Evolutionary conservation across 2,888 invertebrate species (phyloP).

Genomic region (Heliconius aoede): DNA sequence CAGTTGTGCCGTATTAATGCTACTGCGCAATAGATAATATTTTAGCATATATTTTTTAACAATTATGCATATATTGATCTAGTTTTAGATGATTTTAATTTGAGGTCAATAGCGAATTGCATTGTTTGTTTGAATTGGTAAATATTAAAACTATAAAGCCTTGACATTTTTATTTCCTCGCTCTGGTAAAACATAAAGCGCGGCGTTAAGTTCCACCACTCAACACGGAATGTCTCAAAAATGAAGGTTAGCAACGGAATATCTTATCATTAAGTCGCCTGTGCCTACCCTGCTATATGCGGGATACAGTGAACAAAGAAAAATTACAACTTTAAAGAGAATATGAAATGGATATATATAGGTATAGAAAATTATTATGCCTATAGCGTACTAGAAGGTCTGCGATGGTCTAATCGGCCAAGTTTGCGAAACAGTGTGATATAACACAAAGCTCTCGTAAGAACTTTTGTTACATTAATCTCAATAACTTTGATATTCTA

Average conservation of each 20-base stretch:
- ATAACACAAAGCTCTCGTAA: slow-evolving; percentile 9
- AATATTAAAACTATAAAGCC: no score
- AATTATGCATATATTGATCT: slow-evolving; percentile 19
- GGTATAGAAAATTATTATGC: neutral
- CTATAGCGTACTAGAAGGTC: neutral
- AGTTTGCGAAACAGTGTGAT: slow-evolving; percentile 23
- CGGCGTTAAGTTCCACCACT: neutral
- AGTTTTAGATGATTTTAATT: neutral
- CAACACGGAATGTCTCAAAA: neutral
- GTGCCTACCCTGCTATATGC: neutral
- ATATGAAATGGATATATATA: neutral
- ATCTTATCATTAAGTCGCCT: neutral
- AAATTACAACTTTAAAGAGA: neutral
- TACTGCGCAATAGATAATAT: slow-evolving; percentile 5
- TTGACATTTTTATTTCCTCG: neutral
- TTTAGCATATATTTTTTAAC: slow-evolving; percentile 2
- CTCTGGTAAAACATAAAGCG: neutral
- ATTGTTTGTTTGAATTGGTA: neutral
- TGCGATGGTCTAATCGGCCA: slow-evolving; percentile 13
- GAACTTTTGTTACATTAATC: slow-evolving; percentile 15
- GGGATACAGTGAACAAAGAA: neutral
- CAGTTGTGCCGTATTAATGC: neutral
- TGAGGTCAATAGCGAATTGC: slow-evolving; percentile 15
- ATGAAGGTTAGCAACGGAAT: neutral
- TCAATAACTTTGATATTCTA: slow-evolving; percentile 1